Evolutionary conservation across 64 coral and sea anemone species (phyloP).

Genomic region (Acropora yongei): DNA sequence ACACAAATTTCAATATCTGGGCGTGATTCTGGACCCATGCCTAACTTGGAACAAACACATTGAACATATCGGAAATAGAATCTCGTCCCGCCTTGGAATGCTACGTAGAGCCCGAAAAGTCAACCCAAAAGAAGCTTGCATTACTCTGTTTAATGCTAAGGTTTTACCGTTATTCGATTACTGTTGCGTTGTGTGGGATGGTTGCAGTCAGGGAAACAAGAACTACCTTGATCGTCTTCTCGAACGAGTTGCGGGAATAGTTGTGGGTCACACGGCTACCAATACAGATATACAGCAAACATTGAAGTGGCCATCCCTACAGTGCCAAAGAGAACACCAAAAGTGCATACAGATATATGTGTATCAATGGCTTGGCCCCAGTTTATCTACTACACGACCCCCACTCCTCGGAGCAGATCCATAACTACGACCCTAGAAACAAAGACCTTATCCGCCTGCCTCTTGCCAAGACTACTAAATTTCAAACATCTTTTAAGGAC

Average conservation of each 20-base stretch:
- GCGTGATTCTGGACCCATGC: too few relatives aligned
- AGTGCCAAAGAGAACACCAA: neutral
- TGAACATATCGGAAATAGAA: too few relatives aligned
- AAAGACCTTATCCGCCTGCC: slow-evolving; percentile 12
- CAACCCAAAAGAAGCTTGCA: too few relatives aligned
- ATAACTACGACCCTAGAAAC: slow-evolving; percentile 3
- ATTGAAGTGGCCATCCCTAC: too few relatives aligned
- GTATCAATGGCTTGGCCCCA: slow-evolving; percentile 4
- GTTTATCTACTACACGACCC: neutral
- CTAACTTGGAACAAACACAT: too few relatives aligned
- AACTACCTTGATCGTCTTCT: slow-evolving; percentile 62
- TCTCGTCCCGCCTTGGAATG: too few relatives aligned
- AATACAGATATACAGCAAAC: slow-evolving; percentile 13
- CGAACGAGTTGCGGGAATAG: slow-evolving; percentile 47
- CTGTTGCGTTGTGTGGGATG: too few relatives aligned
- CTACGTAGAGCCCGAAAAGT: too few relatives aligned
- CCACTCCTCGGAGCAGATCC: neutral
- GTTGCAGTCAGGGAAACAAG: slow-evolving; percentile 2
- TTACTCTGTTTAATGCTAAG: neutral
- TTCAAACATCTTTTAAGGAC: too few relatives aligned
- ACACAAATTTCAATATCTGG: too few relatives aligned
- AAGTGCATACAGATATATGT: slow-evolving; percentile 37
- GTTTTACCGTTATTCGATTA: slow-evolving; percentile 45
- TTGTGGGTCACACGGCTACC: slow-evolving; percentile 45
- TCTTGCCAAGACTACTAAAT: slow-evolving; percentile 14